Evolutionary conservation across 2,888 invertebrate genomes (phyloP).

Genomic region (Sclerodermus sp.): DNA sequence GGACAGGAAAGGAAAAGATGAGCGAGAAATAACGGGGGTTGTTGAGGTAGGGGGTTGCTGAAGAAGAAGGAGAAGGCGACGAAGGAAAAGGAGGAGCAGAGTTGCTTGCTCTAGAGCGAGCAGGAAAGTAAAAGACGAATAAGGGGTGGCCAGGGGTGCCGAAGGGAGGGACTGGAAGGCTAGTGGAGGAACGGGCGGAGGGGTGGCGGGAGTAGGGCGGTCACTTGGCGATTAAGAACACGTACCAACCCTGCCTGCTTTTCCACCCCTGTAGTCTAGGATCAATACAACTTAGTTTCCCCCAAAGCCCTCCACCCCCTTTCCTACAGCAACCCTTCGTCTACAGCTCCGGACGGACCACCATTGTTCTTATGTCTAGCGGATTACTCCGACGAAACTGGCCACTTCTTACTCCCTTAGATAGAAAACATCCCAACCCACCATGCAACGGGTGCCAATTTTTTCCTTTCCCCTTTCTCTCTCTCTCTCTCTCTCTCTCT

Average conservation of each 20-base stretch:
- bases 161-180: neutral
- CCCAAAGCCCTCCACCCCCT: slow-evolving; percentile 38
- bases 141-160: neutral
- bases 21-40: slow-evolving; percentile 23
- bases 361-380: slow-evolving; percentile 53
- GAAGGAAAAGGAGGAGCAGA: no score
- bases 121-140: slow-evolving; percentile 11
- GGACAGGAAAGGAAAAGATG: slow-evolving; percentile 29
- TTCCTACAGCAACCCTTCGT: slow-evolving; percentile 15
- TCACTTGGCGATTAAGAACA: slow-evolving; percentile 60
- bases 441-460: no score
- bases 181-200: neutral
- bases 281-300: slow-evolving; percentile 58
- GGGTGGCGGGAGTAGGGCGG: slow-evolving; percentile 29
- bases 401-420: slow-evolving; percentile 29
- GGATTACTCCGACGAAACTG: slow-evolving; percentile 32
- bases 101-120: no score
- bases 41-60: slow-evolving; percentile 22
- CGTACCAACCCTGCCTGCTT: slow-evolving; percentile 57
- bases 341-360: slow-evolving; percentile 8
- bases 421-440: no score
- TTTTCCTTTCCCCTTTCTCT: no score
- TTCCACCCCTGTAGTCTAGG: slow-evolving; percentile 54
- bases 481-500: no score
- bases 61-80: slow-evolving; percentile 11